Percentiles rank a stretch among this genome's conserved stretches.
Conservation (phyloP, 2,113 vertebrate genomes). For the Gnathonemus longibarbis region DNA sequence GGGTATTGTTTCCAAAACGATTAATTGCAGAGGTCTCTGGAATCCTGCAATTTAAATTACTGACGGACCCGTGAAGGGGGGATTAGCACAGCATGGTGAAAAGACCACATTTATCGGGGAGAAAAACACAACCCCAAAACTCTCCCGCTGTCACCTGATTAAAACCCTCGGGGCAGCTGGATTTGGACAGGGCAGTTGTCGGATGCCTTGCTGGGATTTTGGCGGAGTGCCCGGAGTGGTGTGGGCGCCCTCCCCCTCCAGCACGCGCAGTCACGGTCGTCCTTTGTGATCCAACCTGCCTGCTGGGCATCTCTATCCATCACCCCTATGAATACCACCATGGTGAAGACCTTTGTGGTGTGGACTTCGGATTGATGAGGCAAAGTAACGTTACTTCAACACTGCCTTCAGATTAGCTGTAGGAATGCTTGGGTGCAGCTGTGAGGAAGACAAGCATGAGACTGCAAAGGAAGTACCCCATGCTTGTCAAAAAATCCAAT, state of each 20-base stretch:
- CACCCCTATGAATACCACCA: constrained; percentile 14
- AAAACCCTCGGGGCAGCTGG: constrained; percentile 23
- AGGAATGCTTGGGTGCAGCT: background rate
- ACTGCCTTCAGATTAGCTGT: background rate
- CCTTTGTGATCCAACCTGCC: constrained; percentile 23
- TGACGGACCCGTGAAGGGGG: background rate
- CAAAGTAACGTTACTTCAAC: background rate
- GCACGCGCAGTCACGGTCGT: background rate
- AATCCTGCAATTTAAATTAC: constrained; percentile 16
- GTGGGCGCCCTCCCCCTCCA: background rate
- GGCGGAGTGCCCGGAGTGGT: background rate
- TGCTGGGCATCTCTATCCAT: background rate
- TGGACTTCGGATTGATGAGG: background rate
- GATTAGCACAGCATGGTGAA: background rate
- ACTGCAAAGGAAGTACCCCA: background rate
- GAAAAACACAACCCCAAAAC: constrained; percentile 6
- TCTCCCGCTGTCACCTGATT: constrained; percentile 23
- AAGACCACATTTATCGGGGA: background rate
- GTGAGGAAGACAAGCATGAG: too few species aligned
- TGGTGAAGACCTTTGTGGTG: constrained; percentile 8
- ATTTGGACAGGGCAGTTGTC: background rate
- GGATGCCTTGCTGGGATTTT: background rate
- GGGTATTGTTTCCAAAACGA: background rate
- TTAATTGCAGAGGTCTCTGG: background rate
- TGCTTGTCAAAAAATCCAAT: background rate